Evolutionary conservation across 2,888 invertebrate genomes (phyloP).

Genomic region (Ennomos fuscantarius): DNA sequence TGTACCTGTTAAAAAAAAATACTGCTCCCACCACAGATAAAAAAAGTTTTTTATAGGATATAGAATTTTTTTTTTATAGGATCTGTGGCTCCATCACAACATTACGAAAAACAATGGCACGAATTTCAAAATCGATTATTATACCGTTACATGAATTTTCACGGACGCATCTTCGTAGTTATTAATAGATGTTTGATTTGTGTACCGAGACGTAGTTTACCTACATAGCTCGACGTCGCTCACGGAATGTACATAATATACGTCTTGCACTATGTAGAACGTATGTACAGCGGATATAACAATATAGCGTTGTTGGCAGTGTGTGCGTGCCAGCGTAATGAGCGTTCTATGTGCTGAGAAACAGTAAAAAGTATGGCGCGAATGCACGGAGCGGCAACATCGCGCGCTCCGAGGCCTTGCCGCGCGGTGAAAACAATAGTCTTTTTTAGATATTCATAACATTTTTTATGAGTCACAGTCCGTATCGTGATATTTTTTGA

Average conservation of each 20-base stretch:
- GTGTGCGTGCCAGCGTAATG: conserved; percentile 76
- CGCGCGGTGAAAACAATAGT: conserved; percentile 78
- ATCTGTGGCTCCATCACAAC: conserved; percentile 21
- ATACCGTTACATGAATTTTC: conserved; percentile 49
- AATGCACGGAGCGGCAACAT: conserved; percentile 78
- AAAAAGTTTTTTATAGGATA: too few species aligned
- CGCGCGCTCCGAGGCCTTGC: conserved; percentile 75
- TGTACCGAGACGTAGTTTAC: conserved; percentile 73
- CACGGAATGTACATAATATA: conserved; percentile 79
- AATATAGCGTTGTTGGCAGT: conserved; percentile 64
- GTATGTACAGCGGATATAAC: conserved; percentile 76
- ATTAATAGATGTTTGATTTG: conserved; percentile 81
- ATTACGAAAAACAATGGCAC: conserved; percentile 37
- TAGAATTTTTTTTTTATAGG: too few species aligned
- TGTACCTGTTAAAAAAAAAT: too few species aligned
- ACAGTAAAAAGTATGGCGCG: conserved; percentile 87
- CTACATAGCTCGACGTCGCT: conserved; percentile 75
- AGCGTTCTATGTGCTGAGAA: conserved; percentile 84
- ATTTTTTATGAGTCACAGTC: conserved; percentile 49
- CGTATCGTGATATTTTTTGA: conserved; percentile 43
- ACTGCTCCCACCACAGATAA: too few species aligned
- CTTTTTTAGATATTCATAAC: conserved; percentile 55
- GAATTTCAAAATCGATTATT: conserved; percentile 47
- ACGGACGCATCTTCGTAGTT: conserved; percentile 65
- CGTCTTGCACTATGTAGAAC: conserved; percentile 77